A percentile compares a stretch with the other conserved stretches of the same genome.
Conservation (phyloP, 30 jellyfish, hydroid and myxozoan species). For the Hydractinia symbiolongicarpus region DNA sequence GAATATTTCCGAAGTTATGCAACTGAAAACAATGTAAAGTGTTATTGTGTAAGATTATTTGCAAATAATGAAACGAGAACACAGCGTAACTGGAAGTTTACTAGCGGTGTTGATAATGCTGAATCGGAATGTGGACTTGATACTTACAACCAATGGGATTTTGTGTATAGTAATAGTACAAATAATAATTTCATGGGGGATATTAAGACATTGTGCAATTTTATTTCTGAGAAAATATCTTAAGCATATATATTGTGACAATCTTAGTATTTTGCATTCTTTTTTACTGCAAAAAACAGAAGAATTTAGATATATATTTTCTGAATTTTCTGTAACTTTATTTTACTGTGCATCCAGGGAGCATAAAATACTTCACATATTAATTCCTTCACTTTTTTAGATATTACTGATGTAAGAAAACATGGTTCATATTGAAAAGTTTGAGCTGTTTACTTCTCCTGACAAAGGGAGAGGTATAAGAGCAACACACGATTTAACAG, state of each 20-base stretch:
- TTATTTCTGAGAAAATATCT: no score
- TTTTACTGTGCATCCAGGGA: no score
- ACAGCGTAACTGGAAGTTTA: slow-evolving; percentile 75
- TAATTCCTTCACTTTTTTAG: no score
- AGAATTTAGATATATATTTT: no score
- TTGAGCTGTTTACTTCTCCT: slow-evolving; percentile 24
- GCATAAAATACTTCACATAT: no score
- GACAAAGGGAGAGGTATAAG: slow-evolving; percentile 64
- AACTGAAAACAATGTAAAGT: not conserved
- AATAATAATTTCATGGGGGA: slow-evolving; percentile 24
- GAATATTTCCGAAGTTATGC: slow-evolving; percentile 34
- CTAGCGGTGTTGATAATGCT: slow-evolving; percentile 66
- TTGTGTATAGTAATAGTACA: slow-evolving; percentile 35
- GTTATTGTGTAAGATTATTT: slow-evolving; percentile 27
- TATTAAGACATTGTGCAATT: slow-evolving; percentile 22
- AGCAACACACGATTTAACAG: slow-evolving; percentile 11
- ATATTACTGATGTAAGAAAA: not conserved
- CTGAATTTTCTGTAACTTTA: no score
- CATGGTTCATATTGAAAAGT: slow-evolving; percentile 30
- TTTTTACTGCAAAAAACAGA: no score
- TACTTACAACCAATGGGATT: slow-evolving; percentile 59
- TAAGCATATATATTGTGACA: no score
- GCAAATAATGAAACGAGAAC: slow-evolving; percentile 36
- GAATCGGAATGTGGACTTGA: slow-evolving; percentile 73
- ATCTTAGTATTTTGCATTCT: no score